phyloP scores from a whole-genome alignment of 2,888 invertebrate genomes.

The Baronia brevicornis region DNA sequence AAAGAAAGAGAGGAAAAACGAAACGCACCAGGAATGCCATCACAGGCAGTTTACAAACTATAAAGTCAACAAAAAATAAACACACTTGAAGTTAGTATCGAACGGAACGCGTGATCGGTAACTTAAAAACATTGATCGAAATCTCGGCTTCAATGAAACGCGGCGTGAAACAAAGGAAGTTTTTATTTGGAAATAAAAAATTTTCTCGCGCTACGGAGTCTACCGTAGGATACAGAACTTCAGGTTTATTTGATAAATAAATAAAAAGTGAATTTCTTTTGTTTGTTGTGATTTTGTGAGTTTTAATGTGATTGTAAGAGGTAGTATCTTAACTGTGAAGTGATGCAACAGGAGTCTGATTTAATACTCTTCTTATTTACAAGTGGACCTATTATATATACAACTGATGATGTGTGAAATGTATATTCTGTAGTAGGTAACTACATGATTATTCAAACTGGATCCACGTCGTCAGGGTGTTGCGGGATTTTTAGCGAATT shows the following conservation, averaged over 20 bases:
- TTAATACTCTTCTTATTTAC: no score
- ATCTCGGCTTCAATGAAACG: constrained; percentile 39
- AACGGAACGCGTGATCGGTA: constrained; percentile 55
- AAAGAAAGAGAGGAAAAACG: no score
- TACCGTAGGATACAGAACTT: not conserved
- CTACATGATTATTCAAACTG: constrained; percentile 32
- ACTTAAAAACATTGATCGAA: constrained; percentile 41
- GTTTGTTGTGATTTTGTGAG: no score
- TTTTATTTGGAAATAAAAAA: constrained; percentile 13
- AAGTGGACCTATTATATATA: no score
- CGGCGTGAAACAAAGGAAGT: constrained; percentile 19
- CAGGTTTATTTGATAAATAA: not conserved
- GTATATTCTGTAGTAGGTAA: constrained; percentile 13
- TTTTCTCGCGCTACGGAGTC: constrained; percentile 17
- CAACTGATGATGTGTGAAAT: no score
- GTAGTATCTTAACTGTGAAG: no score
- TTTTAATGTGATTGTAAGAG: not conserved
- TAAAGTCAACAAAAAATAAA: constrained; percentile 2
- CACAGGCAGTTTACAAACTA: no score
- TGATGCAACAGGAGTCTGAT: no score
- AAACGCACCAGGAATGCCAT: no score
- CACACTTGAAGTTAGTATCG: constrained; percentile 21
- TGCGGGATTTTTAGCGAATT: constrained; percentile 34
- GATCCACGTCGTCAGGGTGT: constrained; percentile 49
- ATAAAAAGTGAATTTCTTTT: not conserved